Percentiles rank a stretch among this genome's conserved stretches.
phyloP scores from a whole-genome alignment of 2,888 invertebrate species.

The Callyntrura sp. region DNA sequence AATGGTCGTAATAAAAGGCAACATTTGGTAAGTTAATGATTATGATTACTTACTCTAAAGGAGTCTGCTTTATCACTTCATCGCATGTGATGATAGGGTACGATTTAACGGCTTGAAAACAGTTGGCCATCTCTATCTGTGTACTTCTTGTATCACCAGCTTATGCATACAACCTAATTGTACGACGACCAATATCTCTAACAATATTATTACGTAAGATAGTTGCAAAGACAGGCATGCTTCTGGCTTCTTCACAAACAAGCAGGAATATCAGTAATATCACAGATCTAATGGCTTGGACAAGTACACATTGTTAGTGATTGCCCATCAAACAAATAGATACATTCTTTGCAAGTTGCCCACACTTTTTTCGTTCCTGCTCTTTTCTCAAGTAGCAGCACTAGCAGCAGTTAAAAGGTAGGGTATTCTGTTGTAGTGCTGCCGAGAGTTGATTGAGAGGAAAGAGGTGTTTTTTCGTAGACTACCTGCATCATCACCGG shows the following conservation, averaged over 20 bases:
- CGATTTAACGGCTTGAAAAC: constrained; percentile 11
- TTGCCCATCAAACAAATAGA: background rate
- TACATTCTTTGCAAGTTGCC: background rate
- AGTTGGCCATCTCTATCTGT: background rate
- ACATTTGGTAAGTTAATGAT: constrained; percentile 75
- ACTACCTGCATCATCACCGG: constrained; percentile 41
- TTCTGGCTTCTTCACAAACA: too few species aligned
- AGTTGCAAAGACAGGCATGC: constrained; percentile 13
- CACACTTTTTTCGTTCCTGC: background rate
- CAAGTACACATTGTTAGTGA: background rate
- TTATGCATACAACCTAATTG: background rate
- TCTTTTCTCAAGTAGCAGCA: background rate
- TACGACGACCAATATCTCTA: background rate
- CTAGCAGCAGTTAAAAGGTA: constrained; percentile 3
- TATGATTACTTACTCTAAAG: constrained; percentile 73
- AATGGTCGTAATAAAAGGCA: constrained; percentile 75
- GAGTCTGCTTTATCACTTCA: constrained; percentile 68
- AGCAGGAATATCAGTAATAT: too few species aligned
- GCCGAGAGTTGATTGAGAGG: background rate
- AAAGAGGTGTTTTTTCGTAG: background rate
- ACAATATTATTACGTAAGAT: background rate
- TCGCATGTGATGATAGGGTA: constrained; percentile 62
- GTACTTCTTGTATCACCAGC: background rate
- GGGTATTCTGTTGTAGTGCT: background rate
- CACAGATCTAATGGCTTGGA: constrained; percentile 10